These are phyloP conservation scores for Leptinotarsa juncta DNA, from an alignment of 2,888 invertebrate species.

Conservation along the genomic window DNA sequence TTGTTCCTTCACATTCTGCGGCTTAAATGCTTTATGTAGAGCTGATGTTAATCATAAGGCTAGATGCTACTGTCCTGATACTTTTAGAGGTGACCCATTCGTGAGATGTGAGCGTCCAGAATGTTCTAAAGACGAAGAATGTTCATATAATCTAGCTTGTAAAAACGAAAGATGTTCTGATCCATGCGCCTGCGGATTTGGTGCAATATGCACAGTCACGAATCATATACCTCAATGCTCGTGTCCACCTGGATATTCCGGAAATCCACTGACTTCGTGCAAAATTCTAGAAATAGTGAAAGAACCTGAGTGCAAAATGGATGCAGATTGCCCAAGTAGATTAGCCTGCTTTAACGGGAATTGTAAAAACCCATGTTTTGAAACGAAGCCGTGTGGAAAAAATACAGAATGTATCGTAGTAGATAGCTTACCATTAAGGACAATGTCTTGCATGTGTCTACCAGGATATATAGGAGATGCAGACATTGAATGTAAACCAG, in stretches of 20 bases:
- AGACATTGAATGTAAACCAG: constrained; percentile 82
- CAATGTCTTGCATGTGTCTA: constrained; percentile 88
- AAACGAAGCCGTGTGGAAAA: constrained; percentile 81
- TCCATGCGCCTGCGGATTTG: constrained; percentile 86
- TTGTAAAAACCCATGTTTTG: constrained; percentile 84
- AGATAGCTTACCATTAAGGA: constrained; percentile 86
- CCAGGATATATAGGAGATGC: constrained; percentile 88
- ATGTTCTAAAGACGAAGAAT: constrained; percentile 81
- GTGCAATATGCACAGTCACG: constrained; percentile 80
- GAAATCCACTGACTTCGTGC: constrained; percentile 80
- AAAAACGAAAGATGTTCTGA: constrained; percentile 81
- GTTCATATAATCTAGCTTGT: constrained; percentile 83
- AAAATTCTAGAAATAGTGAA: constrained; percentile 69
- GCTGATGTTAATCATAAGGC: constrained; percentile 82
- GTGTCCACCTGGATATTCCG: constrained; percentile 85
- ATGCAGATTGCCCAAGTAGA: constrained; percentile 88
- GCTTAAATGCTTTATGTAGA: constrained; percentile 81
- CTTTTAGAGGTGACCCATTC: constrained; percentile 84
- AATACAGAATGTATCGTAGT: constrained; percentile 87
- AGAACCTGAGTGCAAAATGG: constrained; percentile 77
- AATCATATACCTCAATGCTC: constrained; percentile 83
- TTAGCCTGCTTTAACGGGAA: constrained; percentile 83
- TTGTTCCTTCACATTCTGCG: constrained; percentile 84
- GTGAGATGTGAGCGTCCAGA: constrained; percentile 82
- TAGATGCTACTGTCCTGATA: constrained; percentile 85